phyloP scores from a whole-genome alignment of 2,113 vertebrate genomes.

The Desmodus rotundus region DNA sequence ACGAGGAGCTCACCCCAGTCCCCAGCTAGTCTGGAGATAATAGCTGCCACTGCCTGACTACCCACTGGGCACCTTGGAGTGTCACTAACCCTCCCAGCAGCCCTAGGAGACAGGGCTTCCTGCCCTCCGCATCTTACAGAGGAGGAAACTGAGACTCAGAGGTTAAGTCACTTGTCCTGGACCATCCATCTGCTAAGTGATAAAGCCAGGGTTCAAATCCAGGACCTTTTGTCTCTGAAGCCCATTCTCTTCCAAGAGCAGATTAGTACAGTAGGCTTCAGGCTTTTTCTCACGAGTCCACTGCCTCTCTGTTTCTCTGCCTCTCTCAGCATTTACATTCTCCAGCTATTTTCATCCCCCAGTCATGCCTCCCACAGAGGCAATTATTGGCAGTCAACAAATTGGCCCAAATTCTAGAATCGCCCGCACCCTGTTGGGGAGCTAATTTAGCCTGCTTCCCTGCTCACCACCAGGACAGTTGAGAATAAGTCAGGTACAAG shows the following conservation, averaged over 20 bases:
- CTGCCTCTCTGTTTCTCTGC: neutral
- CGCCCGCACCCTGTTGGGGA: neutral
- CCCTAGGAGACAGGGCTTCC: neutral
- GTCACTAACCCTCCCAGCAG: neutral
- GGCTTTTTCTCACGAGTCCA: neutral
- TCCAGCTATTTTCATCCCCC: constrained; percentile 7
- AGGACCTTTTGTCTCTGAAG: neutral
- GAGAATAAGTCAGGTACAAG: constrained; percentile 43
- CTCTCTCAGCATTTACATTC: constrained; percentile 22
- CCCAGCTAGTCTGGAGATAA: neutral
- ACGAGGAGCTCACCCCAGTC: neutral
- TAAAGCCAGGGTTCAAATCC: neutral
- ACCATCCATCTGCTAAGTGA: neutral
- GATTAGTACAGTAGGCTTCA: neutral
- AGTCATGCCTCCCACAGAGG: constrained; percentile 53
- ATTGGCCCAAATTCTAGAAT: constrained; percentile 48
- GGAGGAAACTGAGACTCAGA: neutral
- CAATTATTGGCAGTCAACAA: constrained; percentile 55
- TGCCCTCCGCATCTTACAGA: neutral
- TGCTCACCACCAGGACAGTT: constrained; percentile 44
- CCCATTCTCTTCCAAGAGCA: neutral
- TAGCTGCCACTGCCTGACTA: neutral
- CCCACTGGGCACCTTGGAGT: accelerated
- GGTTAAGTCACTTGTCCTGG: neutral
- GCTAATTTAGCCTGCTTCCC: constrained; percentile 11